These are phyloP conservation scores for Sitobion miscanthi DNA, from an alignment of 1,140 invertebrate genomes.

Conservation along the genomic window DNA sequence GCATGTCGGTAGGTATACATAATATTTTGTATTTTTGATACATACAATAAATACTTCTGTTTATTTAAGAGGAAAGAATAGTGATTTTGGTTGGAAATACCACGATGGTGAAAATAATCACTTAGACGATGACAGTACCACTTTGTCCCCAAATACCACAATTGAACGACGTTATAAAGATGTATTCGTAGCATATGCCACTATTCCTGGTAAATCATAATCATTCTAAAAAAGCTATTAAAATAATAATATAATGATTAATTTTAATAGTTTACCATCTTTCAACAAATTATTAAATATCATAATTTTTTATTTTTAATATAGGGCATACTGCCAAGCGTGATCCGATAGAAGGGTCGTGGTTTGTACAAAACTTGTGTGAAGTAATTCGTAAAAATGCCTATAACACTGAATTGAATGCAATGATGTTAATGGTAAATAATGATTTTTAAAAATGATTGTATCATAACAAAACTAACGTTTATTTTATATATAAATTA, in stretches of 20 bases:
- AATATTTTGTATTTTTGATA: neutral
- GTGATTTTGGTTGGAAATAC: constrained; percentile 19
- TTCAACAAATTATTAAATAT: neutral
- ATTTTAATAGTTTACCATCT: neutral
- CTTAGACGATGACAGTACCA: neutral
- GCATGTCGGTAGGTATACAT: constrained; percentile 45
- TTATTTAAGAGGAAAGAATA: constrained; percentile 41
- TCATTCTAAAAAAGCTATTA: neutral
- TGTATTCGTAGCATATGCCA: constrained; percentile 45
- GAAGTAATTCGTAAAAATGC: constrained; percentile 53
- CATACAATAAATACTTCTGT: neutral
- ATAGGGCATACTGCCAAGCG: constrained; percentile 48
- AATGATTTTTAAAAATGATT: neutral
- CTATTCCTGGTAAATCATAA: constrained; percentile 38
- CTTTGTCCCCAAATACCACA: too few relatives aligned
- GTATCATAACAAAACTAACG: neutral
- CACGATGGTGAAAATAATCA: neutral
- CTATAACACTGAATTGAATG: constrained; percentile 41
- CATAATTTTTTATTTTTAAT: neutral
- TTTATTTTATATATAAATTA: neutral
- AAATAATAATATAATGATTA: neutral
- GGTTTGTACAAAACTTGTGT: constrained; percentile 56
- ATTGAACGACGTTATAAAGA: constrained; percentile 24
- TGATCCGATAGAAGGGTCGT: constrained; percentile 35
- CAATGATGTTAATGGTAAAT: constrained; percentile 51